phyloP scores from a whole-genome alignment of 2,888 invertebrate genomes.

The Sycophila texana region DNA sequence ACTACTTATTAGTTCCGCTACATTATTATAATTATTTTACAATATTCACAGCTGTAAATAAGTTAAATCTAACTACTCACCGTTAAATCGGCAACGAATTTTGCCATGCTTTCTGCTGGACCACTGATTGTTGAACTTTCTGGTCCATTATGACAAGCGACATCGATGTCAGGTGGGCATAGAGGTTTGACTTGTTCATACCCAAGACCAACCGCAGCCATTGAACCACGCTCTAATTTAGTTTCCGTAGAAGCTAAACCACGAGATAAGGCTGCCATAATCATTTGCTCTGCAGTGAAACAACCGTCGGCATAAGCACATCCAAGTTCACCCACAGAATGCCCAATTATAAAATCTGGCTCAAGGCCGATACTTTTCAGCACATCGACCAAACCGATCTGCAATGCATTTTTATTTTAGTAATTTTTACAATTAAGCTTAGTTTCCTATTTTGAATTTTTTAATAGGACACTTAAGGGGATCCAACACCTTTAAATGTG shows the following conservation, averaged over 20 bases:
- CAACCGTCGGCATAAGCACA: slow-evolving; percentile 97
- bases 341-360: slow-evolving; percentile 88
- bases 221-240: slow-evolving; percentile 82
- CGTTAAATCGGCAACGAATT: slow-evolving; percentile 81
- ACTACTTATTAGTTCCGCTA: too few relatives aligned
- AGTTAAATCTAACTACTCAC: slow-evolving; percentile 55
- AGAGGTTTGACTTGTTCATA: slow-evolving; percentile 79
- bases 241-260: slow-evolving; percentile 68
- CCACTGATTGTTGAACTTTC: slow-evolving; percentile 94
- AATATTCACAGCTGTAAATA: too few relatives aligned
- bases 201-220: slow-evolving; percentile 90
- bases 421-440: neutral
- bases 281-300: slow-evolving; percentile 79
- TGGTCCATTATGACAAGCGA: slow-evolving; percentile 91
- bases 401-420: neutral
- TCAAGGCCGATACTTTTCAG: slow-evolving; percentile 79
- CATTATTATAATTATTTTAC: neutral
- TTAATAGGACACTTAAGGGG: neutral
- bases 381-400: slow-evolving; percentile 82
- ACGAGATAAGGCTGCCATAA: slow-evolving; percentile 67
- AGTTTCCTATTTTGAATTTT: neutral
- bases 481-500: too few relatives aligned
- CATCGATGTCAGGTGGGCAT: slow-evolving; percentile 86
- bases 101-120: slow-evolving; percentile 82
- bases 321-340: slow-evolving; percentile 95